Conservation (phyloP, 2,797 vertebrate species). For the Rhinatrema bivittatum region DNA sequence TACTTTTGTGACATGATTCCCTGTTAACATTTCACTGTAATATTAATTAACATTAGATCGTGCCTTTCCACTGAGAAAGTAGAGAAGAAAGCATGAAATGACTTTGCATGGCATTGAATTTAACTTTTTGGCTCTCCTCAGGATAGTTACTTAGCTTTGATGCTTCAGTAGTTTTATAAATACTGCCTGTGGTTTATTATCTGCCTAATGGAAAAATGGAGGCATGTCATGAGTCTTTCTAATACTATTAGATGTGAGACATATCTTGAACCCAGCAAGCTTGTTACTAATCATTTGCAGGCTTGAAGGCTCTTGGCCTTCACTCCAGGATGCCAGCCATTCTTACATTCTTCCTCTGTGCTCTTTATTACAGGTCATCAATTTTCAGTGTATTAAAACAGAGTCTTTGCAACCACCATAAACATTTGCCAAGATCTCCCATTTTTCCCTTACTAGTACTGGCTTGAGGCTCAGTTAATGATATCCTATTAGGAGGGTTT, state of each 20-base stretch:
- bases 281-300: conserved; percentile 19
- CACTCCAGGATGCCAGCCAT: conserved; percentile 24
- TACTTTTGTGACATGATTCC: no score
- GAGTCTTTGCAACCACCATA: conserved; percentile 7
- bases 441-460: conserved; percentile 24
- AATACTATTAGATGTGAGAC: conserved; percentile 21
- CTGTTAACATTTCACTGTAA: conserved; percentile 6
- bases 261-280: conserved; percentile 21
- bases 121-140: conserved; percentile 10
- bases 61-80: conserved; percentile 12
- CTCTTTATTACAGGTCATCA: conserved; percentile 11
- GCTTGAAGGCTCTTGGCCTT: conserved; percentile 33
- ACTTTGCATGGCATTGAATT: conserved; percentile 17
- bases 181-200: conserved; percentile 21
- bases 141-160: conserved; percentile 8
- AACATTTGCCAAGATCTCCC: conserved; percentile 3
- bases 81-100: conserved; percentile 6
- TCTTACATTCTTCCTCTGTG: conserved; percentile 21
- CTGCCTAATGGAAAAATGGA: conserved; percentile 4
- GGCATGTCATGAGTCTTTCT: conserved; percentile 12
- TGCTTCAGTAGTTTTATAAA: conserved; percentile 23
- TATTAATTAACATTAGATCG: conserved; percentile 6
- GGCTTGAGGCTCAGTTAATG: conserved; percentile 22
- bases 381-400: conserved; percentile 11
- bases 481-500: conserved; percentile 32